These are phyloP conservation scores for Ferrisia virgata DNA, from an alignment of 2,888 invertebrate genomes.

Conservation along the genomic window DNA sequence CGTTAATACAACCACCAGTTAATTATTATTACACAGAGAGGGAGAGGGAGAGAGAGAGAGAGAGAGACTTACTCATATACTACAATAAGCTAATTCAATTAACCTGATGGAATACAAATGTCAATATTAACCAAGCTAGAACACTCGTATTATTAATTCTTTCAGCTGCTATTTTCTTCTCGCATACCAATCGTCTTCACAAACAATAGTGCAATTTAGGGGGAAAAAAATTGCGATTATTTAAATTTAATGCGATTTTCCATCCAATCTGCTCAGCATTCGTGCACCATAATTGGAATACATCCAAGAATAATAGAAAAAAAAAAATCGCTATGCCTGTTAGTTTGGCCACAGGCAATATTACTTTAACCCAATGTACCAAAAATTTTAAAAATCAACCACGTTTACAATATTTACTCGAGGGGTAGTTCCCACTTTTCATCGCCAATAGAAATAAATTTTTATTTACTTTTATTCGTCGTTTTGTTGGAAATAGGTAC, in stretches of 20 bases:
- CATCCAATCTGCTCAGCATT: neutral
- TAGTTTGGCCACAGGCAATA: neutral
- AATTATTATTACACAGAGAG: too few species aligned
- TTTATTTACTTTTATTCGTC: neutral
- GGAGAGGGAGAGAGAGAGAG: too few species aligned
- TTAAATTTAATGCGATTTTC: neutral
- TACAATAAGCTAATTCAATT: neutral
- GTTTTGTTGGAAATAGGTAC: neutral
- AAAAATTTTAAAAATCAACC: neutral
- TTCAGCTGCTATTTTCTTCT: neutral
- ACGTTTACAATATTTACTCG: neutral
- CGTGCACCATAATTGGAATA: neutral
- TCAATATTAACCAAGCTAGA: neutral
- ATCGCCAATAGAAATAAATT: neutral
- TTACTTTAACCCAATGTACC: neutral
- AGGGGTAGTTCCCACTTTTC: neutral
- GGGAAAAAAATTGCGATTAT: neutral
- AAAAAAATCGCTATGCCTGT: neutral
- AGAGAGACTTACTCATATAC: neutral
- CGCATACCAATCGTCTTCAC: neutral
- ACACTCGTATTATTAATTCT: neutral
- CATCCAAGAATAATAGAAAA: neutral
- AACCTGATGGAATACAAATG: constrained; percentile 11
- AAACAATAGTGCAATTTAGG: neutral
- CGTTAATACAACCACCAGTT: neutral